phyloP scores from a whole-genome alignment of 2,888 invertebrate species.

The Melitaea athalia region DNA sequence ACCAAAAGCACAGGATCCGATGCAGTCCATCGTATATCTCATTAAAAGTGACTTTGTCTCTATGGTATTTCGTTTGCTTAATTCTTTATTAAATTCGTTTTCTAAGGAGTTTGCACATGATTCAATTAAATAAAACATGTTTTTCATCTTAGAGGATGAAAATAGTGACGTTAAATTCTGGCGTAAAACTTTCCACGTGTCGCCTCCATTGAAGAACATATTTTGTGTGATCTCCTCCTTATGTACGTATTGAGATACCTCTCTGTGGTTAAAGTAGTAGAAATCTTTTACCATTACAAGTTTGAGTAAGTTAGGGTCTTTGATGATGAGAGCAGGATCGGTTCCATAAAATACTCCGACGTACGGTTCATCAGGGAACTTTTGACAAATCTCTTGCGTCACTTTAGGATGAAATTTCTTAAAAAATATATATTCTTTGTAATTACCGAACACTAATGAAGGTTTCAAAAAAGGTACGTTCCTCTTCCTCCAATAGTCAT shows the following conservation, averaged over 20 bases:
- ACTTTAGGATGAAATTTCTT: conserved; percentile 48
- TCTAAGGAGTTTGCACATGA: no score
- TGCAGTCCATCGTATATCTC: conserved; percentile 39
- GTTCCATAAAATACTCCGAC: conserved; percentile 64
- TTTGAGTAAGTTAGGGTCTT: conserved; percentile 60
- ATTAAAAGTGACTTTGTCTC: conserved; percentile 49
- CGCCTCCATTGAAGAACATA: conserved; percentile 57
- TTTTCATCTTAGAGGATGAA: conserved; percentile 63
- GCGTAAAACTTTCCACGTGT: conserved; percentile 61
- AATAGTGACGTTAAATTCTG: conserved; percentile 66
- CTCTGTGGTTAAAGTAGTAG: conserved; percentile 63
- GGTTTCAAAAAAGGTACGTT: conserved; percentile 54
- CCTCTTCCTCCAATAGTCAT: conserved; percentile 56
- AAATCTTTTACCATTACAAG: conserved; percentile 61
- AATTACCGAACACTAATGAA: conserved; percentile 59
- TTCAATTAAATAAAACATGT: conserved; percentile 52
- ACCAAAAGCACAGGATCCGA: conserved; percentile 56
- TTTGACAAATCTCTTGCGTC: conserved; percentile 50
- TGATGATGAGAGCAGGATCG: conserved; percentile 57
- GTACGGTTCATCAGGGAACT: conserved; percentile 55
- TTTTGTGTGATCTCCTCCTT: conserved; percentile 54
- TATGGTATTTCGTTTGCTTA: conserved; percentile 42
- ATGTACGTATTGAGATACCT: conserved; percentile 49
- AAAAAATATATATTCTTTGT: conserved; percentile 50
- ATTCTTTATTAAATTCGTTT: no score